Conservation (phyloP, 2,113 vertebrate genomes). For the Halcyon senegalensis region DNA sequence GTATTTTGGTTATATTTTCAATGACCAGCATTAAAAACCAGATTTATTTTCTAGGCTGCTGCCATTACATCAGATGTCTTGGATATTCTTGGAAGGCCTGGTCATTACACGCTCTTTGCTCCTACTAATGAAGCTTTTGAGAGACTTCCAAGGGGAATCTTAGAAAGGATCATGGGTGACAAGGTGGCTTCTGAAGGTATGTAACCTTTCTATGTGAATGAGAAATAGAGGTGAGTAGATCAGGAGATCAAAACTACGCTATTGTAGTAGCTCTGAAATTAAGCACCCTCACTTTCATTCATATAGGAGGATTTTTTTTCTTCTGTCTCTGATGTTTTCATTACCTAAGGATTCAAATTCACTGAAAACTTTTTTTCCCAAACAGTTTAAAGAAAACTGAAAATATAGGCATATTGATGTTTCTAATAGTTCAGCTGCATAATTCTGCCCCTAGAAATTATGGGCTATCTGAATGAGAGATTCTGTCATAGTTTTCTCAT, state of each 20-base stretch:
- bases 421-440: not conserved
- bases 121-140: slow-evolving; percentile 94
- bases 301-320: not conserved
- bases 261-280: not conserved
- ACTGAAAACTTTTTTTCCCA: not conserved
- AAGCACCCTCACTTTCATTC: not conserved
- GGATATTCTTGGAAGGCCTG: slow-evolving; percentile 84
- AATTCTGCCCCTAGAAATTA: not conserved
- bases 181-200: slow-evolving; percentile 89
- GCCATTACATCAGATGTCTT: slow-evolving; percentile 81
- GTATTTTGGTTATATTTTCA: not conserved
- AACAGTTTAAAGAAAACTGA: not conserved
- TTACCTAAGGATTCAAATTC: not conserved
- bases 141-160: slow-evolving; percentile 81
- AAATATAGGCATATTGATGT: accelerated
- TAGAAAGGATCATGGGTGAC: slow-evolving; percentile 89
- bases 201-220: not conserved
- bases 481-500: not conserved
- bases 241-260: not conserved
- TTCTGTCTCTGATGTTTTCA: not conserved
- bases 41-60: slow-evolving; percentile 77
- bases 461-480: not conserved
- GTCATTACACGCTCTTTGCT: slow-evolving; percentile 94
- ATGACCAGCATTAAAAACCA: not conserved
- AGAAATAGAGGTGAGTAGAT: not conserved